A percentile compares a stretch with the other conserved stretches of the same genome.
These are phyloP conservation scores for Stictonetta naevosa DNA, from an alignment of 2,113 vertebrate species.

Conservation along the genomic window DNA sequence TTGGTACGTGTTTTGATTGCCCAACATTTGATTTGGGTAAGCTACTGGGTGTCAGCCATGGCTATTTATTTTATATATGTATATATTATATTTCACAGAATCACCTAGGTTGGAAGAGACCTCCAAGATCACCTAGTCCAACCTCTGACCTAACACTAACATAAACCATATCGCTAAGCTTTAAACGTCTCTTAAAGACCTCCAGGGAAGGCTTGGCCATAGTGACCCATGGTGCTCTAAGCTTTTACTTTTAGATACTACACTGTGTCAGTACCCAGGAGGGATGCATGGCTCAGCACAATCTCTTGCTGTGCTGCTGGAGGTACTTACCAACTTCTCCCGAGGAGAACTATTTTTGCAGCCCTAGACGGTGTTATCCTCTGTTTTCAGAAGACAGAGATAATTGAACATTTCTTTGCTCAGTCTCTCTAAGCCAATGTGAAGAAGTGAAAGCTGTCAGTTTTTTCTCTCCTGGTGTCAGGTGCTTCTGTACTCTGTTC, in stretches of 20 bases:
- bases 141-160: too few species aligned
- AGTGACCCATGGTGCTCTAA: neutral
- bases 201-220: neutral
- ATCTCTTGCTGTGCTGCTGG: neutral
- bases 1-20: neutral
- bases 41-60: neutral
- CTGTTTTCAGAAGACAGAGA: neutral
- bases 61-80: too few species aligned
- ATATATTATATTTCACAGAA: neutral
- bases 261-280: neutral
- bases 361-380: neutral
- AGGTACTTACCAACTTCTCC: neutral
- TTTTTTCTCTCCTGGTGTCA: neutral
- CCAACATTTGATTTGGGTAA: neutral
- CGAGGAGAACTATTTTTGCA: neutral
- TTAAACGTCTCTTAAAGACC: too few species aligned
- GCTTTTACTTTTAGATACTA: neutral
- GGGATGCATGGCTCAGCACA: neutral
- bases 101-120: too few species aligned
- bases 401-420: neutral
- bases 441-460: neutral
- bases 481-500: neutral
- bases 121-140: too few species aligned
- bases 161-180: too few species aligned
- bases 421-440: accelerated